These are phyloP conservation scores for Brassicogethes aeneus DNA, from an alignment of 2,888 invertebrate genomes.

Conservation along the genomic window DNA sequence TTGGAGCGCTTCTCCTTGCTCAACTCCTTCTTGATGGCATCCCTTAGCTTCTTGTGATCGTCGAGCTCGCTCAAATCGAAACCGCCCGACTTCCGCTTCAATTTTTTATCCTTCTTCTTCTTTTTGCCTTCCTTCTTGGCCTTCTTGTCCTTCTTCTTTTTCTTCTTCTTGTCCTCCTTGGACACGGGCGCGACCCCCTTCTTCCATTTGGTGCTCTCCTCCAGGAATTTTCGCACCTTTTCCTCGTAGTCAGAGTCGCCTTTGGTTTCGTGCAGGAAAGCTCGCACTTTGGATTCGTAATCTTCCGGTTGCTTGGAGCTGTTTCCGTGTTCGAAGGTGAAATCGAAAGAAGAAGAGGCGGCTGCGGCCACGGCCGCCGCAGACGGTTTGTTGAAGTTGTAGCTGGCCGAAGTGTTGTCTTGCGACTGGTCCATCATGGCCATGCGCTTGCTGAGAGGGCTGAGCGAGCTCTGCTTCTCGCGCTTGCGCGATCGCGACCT, in stretches of 20 bases:
- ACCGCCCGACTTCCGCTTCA: slow-evolving; percentile 51
- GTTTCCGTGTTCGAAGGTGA: slow-evolving; percentile 38
- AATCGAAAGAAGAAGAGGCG: slow-evolving; percentile 38
- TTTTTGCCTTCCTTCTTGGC: slow-evolving; percentile 61
- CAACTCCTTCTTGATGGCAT: slow-evolving; percentile 54
- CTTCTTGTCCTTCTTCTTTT: slow-evolving; percentile 46
- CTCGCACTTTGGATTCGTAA: slow-evolving; percentile 43
- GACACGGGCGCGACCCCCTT: slow-evolving; percentile 56
- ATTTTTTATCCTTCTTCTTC: slow-evolving; percentile 63
- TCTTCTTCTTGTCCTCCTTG: slow-evolving; percentile 56
- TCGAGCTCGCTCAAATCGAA: slow-evolving; percentile 57
- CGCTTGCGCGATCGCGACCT: slow-evolving; percentile 46
- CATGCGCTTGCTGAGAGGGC: slow-evolving; percentile 77
- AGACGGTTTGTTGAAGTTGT: slow-evolving; percentile 65
- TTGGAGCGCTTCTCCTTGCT: slow-evolving; percentile 38
- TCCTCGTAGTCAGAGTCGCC: slow-evolving; percentile 77
- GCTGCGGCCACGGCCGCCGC: slow-evolving; percentile 38
- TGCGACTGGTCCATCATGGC: slow-evolving; percentile 56
- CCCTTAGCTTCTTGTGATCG: slow-evolving; percentile 56
- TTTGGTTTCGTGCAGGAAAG: slow-evolving; percentile 67
- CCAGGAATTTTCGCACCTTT: slow-evolving; percentile 75
- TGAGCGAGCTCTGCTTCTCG: slow-evolving; percentile 63
- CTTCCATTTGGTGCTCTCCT: slow-evolving; percentile 74
- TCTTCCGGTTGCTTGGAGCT: slow-evolving; percentile 21
- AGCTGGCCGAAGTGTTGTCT: slow-evolving; percentile 48